Evolutionary conservation across 2,888 invertebrate species (phyloP).

Genomic region (Caenorhabditis sp.): DNA sequence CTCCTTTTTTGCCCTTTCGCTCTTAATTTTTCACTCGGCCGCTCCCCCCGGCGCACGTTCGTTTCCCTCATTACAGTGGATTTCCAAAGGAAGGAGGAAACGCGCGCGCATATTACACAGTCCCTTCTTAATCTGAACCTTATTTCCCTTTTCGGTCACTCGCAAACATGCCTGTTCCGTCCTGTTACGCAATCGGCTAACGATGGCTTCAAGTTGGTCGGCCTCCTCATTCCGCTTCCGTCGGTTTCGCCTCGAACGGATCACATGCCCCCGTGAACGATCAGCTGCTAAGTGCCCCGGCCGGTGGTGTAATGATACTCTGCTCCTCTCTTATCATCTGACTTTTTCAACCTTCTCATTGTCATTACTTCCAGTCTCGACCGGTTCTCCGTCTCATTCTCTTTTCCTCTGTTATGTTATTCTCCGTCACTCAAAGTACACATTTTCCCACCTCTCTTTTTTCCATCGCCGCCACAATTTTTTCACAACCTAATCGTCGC

Average conservation of each 20-base stretch:
- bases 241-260: neutral
- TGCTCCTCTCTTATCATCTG: conserved; percentile 12
- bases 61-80: conserved; percentile 41
- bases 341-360: neutral
- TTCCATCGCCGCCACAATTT: neutral
- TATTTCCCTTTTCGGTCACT: conserved; percentile 32
- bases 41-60: neutral
- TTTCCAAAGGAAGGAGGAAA: conserved; percentile 10
- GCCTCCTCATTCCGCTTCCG: conserved; percentile 3
- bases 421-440: conserved; percentile 14
- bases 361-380: conserved; percentile 22
- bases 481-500: conserved; percentile 2
- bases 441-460: neutral
- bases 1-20: conserved; percentile 23
- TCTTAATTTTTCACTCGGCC: neutral
- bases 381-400: conserved; percentile 30
- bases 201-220: conserved; percentile 26
- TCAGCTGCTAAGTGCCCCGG: conserved; percentile 35
- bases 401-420: conserved; percentile 14
- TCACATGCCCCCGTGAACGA: conserved; percentile 27
- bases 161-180: conserved; percentile 32
- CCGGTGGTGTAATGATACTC: conserved; percentile 11
- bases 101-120: conserved; percentile 17
- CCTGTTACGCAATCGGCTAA: conserved; percentile 38
- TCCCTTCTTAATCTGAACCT: neutral